Base-by-base conservation (phyloP, 2,888 invertebrate genomes). In the Tenthredo livida region DNA sequence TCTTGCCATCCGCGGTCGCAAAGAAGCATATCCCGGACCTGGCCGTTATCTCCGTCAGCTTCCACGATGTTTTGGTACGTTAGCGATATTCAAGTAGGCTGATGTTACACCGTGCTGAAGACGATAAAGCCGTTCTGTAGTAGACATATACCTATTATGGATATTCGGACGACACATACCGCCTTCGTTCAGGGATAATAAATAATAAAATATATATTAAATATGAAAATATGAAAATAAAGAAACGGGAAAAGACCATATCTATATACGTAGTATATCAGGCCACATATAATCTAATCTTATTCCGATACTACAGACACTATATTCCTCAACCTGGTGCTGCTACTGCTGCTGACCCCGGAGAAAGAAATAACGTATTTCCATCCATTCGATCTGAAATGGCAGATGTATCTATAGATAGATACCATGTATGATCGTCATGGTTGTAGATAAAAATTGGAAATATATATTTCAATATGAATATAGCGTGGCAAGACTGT, bases 51-150 rank as follows among this genome's bases (percentile, higher is more conserved):
- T 83, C 67, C 29, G 83, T 83, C 83, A 83, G 83, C 83, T 61
- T 40, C 29, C n/a, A 21, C 67, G 67, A 70, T 83, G 67, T 83
- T 83, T 83, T 47, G 83, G 83, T 83, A 83, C 83, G 83, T 83
- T 67, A 83, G 83, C 83, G 83, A 83, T 83, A 83, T 83, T 83
- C 80, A 80, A 80, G 80, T 80, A 80, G 80, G 80, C 80, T 40
- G 80, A 80, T 80, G 80, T 80, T 80, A 65, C 61, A 65, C 37
- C 37, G 80, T 33, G 6, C 33, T 9, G 67, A 17, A 43, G 21
- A 58, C 80, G 80, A 80, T 80, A 80, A 61, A 80, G 40, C 80
- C 5, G 25, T 58, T 21, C 15, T 21, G 40, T n/a, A 15, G 10
- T 21, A 21, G 40, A 29, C 17, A n/a, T n/a, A 54, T 17, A n/a